A percentile compares a stretch with the other conserved stretches of the same genome.
Evolutionary conservation across 2,888 invertebrate species (phyloP).

Genomic region (Agrilus mali): DNA sequence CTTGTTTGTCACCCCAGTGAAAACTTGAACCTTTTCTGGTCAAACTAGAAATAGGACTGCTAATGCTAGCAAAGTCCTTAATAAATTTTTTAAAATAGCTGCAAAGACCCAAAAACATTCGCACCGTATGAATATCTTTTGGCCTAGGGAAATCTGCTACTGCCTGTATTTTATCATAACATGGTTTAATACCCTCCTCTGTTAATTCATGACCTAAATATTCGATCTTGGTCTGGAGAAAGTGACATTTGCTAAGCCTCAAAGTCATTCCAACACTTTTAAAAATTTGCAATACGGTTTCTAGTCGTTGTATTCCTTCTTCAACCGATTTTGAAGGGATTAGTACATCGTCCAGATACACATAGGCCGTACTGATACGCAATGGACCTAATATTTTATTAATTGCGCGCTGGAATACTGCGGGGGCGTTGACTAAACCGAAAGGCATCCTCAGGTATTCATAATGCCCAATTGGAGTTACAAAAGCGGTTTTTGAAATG

Average conservation of each 20-base stretch:
- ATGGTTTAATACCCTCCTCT: conserved; percentile 6
- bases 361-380: conserved; percentile 6
- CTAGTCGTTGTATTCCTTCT: conserved; percentile 9
- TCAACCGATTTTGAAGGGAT: conserved; percentile 11
- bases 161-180: conserved; percentile 7
- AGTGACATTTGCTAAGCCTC: conserved; percentile 10
- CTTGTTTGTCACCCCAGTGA: no score
- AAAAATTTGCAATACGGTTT: conserved; percentile 4
- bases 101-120: no score
- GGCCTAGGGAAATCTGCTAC: conserved; percentile 6
- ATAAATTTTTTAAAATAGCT: no score
- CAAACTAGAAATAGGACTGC: no score
- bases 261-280: conserved; percentile 2
- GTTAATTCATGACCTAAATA: conserved; percentile 11
- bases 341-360: conserved; percentile 12
- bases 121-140: conserved; percentile 1
- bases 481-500: conserved; percentile 20
- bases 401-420: conserved; percentile 13
- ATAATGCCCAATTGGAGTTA: conserved; percentile 23
- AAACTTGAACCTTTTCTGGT: no score
- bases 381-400: conserved; percentile 10
- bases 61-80: no score
- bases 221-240: conserved; percentile 7
- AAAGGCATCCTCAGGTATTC: conserved; percentile 23
- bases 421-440: no score